Percentiles rank a stretch among this genome's conserved stretches.
Evolutionary conservation across 2,113 vertebrate genomes (phyloP).

Genomic region (Aegotheles bennettii): DNA sequence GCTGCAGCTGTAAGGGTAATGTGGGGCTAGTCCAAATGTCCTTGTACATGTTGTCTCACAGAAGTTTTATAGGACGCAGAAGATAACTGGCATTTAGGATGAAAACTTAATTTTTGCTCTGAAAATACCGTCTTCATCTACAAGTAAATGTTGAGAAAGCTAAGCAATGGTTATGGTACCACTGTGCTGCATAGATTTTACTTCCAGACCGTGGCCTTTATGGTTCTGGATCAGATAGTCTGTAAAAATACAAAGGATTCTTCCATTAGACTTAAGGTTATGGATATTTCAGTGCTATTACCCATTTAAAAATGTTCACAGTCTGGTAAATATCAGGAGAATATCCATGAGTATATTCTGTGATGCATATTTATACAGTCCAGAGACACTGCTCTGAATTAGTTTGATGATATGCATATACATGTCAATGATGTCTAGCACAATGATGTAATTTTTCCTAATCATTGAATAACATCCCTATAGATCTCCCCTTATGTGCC

Average conservation of each 20-base stretch:
- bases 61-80: background rate
- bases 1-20: background rate
- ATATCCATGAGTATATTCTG: background rate
- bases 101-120: background rate
- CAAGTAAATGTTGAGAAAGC: background rate
- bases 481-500: background rate
- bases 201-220: background rate
- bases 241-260: background rate
- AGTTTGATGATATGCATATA: background rate
- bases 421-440: background rate
- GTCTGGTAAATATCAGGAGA: background rate
- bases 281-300: background rate
- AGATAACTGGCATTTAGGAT: background rate
- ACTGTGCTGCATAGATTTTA: background rate
- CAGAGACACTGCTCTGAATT: background rate
- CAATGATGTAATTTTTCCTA: background rate
- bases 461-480: background rate
- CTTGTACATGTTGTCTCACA: background rate
- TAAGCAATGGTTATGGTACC: background rate
- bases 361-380: background rate
- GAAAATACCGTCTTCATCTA: background rate
- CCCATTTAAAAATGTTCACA: background rate
- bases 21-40: background rate
- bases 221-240: background rate
- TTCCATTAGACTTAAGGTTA: background rate